These are phyloP conservation scores for Axinella damicornis DNA, from an alignment of 37 sponge, comb jelly and placozoan species.

Conservation along the genomic window DNA sequence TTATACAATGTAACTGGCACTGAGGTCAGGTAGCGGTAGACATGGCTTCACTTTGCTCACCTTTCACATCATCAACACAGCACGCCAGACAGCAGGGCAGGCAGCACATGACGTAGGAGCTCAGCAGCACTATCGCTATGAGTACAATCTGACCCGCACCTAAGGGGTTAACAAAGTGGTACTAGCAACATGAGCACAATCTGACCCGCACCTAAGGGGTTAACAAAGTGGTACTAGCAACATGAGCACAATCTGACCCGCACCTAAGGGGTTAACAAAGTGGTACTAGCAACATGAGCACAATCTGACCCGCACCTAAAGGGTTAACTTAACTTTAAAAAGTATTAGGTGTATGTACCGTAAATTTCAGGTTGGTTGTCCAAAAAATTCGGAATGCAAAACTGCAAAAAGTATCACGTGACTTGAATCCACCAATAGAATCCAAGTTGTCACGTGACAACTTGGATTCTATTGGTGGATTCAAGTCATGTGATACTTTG, in stretches of 20 bases:
- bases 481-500: too few relatives aligned
- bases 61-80: slow-evolving; percentile 50
- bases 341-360: too few relatives aligned
- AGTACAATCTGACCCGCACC: slow-evolving; percentile 41
- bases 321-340: too few relatives aligned
- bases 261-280: slow-evolving; percentile 15
- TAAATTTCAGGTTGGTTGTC: too few relatives aligned
- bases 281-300: neutral
- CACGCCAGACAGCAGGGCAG: slow-evolving; percentile 45
- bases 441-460: too few relatives aligned
- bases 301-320: neutral
- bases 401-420: too few relatives aligned
- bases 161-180: neutral
- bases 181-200: neutral
- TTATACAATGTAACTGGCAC: too few relatives aligned
- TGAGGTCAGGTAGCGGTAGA: too few relatives aligned
- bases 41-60: neutral
- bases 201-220: neutral
- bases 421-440: too few relatives aligned
- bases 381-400: too few relatives aligned
- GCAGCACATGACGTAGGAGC: slow-evolving; percentile 39
- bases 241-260: slow-evolving; percentile 31
- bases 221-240: neutral
- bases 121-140: neutral
- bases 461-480: too few relatives aligned